Evolutionary conservation across 2,888 invertebrate genomes (phyloP), one percentile per base, ranked within the genome.

Genomic region (Exephanes ischioxanthus): DNA sequence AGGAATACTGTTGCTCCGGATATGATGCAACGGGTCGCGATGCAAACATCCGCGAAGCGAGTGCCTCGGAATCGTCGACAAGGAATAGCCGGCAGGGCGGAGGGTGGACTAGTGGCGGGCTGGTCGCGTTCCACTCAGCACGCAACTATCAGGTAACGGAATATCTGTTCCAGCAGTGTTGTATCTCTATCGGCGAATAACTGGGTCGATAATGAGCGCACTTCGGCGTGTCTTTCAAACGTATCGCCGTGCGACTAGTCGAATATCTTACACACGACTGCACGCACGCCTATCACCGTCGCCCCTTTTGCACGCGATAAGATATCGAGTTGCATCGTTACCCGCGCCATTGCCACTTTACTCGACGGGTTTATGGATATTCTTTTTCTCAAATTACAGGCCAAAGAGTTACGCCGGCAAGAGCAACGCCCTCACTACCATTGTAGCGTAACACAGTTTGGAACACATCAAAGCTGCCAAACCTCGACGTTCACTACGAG

Each of bases 1-100:
- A 96, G 96, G 93, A 96, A 96, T 89, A 96, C 97, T 1, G 91
- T 97, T 80, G 96, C 95, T 88, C 98, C 98, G 71, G 97, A 97
- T 91, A 96, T 97, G 91, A 96, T 97, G 90, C 96, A 97, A 70
- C 96, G 96, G 92, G 97, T 97, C 19, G 94, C 97, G 88, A 94
- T 96, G 83, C 88, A 89, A 7, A 79, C 88, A 70, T 58, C 83
- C 11, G 84, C 87, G 30, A 92, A 92, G 80, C 87, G 84, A 63
- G 84, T 87, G 71, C 81, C 85, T 76, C 86, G 89, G 67, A 87
- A 89, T 77, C 89, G 88, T 82, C 88, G 90, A 85, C 90, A 91
- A 82, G 90, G 91, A 86, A 90, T 92, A 80, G 88, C 89, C 51
- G 92, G 89, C 78, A 90, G 90, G 83, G 90, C 89, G 73, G 91